Percentiles rank a stretch among this genome's conserved stretches.
Evolutionary conservation across 1,140 invertebrate species (phyloP).

Genomic region (Heliconius nattereri): DNA sequence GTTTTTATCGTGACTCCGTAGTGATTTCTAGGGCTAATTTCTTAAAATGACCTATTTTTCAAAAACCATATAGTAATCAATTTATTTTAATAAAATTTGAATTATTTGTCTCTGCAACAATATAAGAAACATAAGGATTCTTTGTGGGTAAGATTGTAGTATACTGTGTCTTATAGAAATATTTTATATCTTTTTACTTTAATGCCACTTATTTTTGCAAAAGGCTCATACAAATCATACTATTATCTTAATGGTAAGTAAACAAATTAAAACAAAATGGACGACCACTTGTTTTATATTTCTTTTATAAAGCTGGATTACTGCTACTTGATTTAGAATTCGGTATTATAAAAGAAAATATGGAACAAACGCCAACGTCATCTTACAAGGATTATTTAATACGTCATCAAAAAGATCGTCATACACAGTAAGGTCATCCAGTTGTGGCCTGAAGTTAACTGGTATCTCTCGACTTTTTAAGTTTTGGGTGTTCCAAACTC

Average conservation of each 20-base stretch:
- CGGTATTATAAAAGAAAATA: slow-evolving; percentile 39
- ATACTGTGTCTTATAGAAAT: neutral
- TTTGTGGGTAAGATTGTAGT: slow-evolving; percentile 34
- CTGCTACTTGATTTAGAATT: slow-evolving; percentile 34
- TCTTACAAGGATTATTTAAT: neutral
- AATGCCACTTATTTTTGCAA: neutral
- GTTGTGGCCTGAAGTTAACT: too few relatives aligned
- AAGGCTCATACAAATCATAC: too few relatives aligned
- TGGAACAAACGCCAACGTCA: slow-evolving; percentile 25
- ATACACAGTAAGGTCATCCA: too few relatives aligned
- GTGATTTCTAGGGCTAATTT: too few relatives aligned
- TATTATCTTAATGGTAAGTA: neutral
- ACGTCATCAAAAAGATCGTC: neutral
- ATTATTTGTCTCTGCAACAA: slow-evolving; percentile 33
- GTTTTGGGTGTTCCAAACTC: too few relatives aligned
- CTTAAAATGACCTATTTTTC: neutral
- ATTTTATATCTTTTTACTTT: neutral
- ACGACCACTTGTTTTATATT: slow-evolving; percentile 30
- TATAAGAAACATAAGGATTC: slow-evolving; percentile 24
- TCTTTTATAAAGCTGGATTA: slow-evolving; percentile 41
- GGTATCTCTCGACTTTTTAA: too few relatives aligned
- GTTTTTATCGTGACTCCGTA: too few relatives aligned
- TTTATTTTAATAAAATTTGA: neutral
- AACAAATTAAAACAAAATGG: neutral
- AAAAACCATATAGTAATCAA: too few relatives aligned